Percentiles rank a stretch among this genome's conserved stretches.
phyloP scores from a whole-genome alignment of 2,797 vertebrate species.

The Botia kubotai region DNA sequence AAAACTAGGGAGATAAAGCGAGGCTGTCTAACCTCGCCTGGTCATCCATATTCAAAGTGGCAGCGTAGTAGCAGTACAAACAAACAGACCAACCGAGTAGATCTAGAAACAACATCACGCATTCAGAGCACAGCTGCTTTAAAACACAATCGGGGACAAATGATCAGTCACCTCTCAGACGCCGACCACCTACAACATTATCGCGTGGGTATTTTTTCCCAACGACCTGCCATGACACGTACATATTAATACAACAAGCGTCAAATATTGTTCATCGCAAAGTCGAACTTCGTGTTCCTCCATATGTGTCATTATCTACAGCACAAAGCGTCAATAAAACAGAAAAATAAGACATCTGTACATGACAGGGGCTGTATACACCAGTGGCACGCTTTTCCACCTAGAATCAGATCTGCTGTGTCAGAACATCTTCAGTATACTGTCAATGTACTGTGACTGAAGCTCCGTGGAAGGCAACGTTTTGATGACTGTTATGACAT shows the following conservation, averaged over 20 bases:
- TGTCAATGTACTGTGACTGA: conserved; percentile 22
- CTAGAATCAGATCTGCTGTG: not conserved
- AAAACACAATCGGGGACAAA: conserved; percentile 11
- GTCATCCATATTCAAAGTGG: conserved; percentile 56
- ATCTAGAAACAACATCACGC: conserved; percentile 45
- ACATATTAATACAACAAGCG: not conserved
- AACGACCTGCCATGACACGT: conserved; percentile 20
- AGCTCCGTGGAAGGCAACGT: not conserved
- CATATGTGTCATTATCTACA: conserved; percentile 14
- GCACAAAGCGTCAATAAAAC: conserved; percentile 3
- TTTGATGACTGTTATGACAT: conserved; percentile 5
- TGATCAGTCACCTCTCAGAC: conserved; percentile 52
- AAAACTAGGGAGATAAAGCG: conserved; percentile 28
- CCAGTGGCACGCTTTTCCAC: not conserved
- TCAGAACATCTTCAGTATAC: not conserved
- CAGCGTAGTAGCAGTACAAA: conserved; percentile 50
- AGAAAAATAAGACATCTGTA: conserved; percentile 19
- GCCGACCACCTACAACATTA: not conserved
- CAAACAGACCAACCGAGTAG: conserved; percentile 43
- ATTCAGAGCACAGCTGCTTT: conserved; percentile 46
- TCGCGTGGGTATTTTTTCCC: not conserved
- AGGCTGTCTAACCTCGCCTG: conserved; percentile 38
- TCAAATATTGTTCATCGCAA: not conserved
- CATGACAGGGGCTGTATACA: not conserved
- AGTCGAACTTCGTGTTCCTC: not conserved